Evolutionary conservation across 2,888 invertebrate genomes (phyloP), one percentile per base, ranked within the genome.

Genomic region (Meteorus cinctellus): DNA sequence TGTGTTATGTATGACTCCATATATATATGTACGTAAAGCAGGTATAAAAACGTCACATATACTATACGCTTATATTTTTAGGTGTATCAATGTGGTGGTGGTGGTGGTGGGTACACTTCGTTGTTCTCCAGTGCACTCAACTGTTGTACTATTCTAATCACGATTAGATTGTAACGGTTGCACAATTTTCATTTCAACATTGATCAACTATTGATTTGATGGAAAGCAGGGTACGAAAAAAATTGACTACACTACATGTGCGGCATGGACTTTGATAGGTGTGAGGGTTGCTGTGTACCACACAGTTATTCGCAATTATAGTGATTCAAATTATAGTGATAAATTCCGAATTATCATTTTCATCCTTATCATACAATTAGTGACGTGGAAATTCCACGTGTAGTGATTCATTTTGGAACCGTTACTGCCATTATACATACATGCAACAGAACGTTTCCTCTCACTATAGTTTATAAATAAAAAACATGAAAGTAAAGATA

Each of bases 101-200:
- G 24, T 24, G 24, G 1, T 24, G 24, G 24, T 24, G 1, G 1
- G 1, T 24, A 24, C 24, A 24, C 10, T 1, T n/a, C 10, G 10
- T 55, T 19, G 55, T 6, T 24, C 29, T 62, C 27, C 14, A 31
- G 4, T n/a, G 14, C 62, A 31, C 27, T 6, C 29, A 31, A 27
- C 29, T 31, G 31, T 62, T 14, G 3, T 16, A 10, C 16, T 12
- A 29, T 12, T 16, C 41, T n/a, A 70, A 31, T 48, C 71, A 63
- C 48, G 71, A 63, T 48, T 72, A 71, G 62, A 72, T 16, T 27
- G 12, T 24, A 19, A 45, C 31, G 48, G 62, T 72, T 72, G 63
- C 63, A 63, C 71, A 72, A 72, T 63, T 48, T 67, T 62, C 14
- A 41, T 41, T 36, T 36, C 41, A 24, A 41, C 5, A 24, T 65